Conservation (phyloP, 1,140 invertebrate species). For the Eueides isabella region DNA sequence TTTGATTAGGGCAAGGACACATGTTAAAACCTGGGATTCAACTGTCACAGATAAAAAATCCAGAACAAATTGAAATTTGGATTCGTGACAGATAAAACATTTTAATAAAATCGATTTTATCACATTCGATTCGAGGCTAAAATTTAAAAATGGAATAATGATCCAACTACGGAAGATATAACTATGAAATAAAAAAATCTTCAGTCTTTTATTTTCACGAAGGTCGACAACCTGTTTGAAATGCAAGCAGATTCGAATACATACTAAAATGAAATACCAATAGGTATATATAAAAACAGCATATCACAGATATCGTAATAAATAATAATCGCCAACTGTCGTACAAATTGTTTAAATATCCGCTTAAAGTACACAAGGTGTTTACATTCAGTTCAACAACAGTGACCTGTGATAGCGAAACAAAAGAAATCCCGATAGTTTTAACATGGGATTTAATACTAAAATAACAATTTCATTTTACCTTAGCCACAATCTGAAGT, state of each 20-base stretch:
- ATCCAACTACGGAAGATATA: constrained; percentile 29
- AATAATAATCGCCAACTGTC: constrained; percentile 14
- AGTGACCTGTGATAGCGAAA: constrained; percentile 28
- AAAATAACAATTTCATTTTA: constrained; percentile 56
- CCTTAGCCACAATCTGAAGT: constrained; percentile 58
- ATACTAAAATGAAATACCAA: constrained; percentile 30
- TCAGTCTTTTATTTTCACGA: constrained; percentile 60
- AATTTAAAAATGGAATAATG: constrained; percentile 52
- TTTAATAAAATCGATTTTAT: constrained; percentile 60
- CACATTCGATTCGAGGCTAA: constrained; percentile 65
- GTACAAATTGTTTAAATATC: constrained; percentile 14
- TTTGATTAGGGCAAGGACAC: constrained; percentile 53
- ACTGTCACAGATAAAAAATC: constrained; percentile 67
- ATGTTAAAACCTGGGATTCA: constrained; percentile 54
- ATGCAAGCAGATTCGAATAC: constrained; percentile 28
- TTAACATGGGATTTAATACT: constrained; percentile 29
- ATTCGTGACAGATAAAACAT: constrained; percentile 37
- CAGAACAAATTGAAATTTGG: constrained; percentile 44
- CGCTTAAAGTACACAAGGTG: neutral
- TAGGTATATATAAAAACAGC: constrained; percentile 18
- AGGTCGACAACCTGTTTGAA: constrained; percentile 37
- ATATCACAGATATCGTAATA: constrained; percentile 33
- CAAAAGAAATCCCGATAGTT: constrained; percentile 15
- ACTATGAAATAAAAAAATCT: constrained; percentile 35
- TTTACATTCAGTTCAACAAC: constrained; percentile 17